phyloP scores from a whole-genome alignment of 2,113 vertebrate species.

The Oreochromis niloticus region DNA sequence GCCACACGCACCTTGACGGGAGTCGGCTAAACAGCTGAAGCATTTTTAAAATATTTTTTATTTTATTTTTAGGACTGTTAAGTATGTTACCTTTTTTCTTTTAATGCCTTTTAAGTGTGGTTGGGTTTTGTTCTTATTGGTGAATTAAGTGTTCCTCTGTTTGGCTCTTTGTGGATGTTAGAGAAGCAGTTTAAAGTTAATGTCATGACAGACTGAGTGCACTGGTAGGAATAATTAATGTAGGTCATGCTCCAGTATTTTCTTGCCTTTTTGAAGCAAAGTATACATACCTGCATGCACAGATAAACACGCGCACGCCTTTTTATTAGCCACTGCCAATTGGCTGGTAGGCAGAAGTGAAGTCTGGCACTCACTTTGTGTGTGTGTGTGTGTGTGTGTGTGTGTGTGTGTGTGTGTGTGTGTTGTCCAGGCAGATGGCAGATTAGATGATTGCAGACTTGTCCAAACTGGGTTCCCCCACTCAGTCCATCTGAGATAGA shows the following conservation, averaged over 20 bases:
- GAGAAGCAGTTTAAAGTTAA: background rate
- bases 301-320: background rate
- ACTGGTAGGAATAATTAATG: background rate
- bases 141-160: background rate
- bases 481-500: background rate
- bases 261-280: background rate
- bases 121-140: background rate
- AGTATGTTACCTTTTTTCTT: background rate
- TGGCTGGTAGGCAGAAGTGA: slow-evolving; percentile 23
- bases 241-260: background rate
- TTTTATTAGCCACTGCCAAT: background rate
- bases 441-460: slow-evolving; percentile 46
- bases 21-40: background rate
- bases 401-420: background rate
- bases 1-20: background rate
- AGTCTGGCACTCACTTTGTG: slow-evolving; percentile 5
- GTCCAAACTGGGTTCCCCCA: slow-evolving; percentile 2
- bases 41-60: background rate
- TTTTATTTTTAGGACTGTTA: background rate
- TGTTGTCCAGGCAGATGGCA: slow-evolving; percentile 60
- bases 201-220: background rate
- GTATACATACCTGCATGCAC: background rate
- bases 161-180: background rate
- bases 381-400: background rate
- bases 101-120: background rate